A percentile compares a stretch with the other conserved stretches of the same genome.
Evolutionary conservation across 2,113 vertebrate genomes (phyloP).

Genomic region (Siniperca knerii): DNA sequence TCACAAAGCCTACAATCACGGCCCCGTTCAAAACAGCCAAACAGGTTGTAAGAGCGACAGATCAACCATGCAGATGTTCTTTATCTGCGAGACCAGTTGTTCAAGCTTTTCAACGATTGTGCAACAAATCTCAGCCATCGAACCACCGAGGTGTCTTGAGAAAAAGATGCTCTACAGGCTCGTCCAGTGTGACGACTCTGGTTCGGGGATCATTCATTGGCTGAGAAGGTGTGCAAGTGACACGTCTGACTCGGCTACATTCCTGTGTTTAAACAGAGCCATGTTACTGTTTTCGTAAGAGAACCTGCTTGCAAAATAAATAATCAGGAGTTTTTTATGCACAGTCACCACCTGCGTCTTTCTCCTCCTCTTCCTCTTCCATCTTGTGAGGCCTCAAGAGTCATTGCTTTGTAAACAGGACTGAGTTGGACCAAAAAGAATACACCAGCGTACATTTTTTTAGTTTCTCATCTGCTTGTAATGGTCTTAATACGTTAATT

Average conservation of each 20-base stretch:
- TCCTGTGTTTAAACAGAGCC: conserved; percentile 44
- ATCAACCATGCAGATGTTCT: conserved; percentile 42
- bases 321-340: conserved; percentile 21
- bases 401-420: conserved; percentile 12
- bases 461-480: background rate
- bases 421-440: background rate
- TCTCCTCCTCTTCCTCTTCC: conserved; percentile 5
- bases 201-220: conserved; percentile 59
- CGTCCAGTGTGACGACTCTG: conserved; percentile 74
- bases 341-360: background rate
- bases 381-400: background rate
- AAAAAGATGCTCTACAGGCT: conserved; percentile 81
- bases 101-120: conserved; percentile 73
- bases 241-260: conserved; percentile 62
- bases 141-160: conserved; percentile 46
- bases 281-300: conserved; percentile 36
- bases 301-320: conserved; percentile 57
- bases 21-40: conserved; percentile 52
- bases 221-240: conserved; percentile 42
- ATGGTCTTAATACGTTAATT: background rate
- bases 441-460: background rate
- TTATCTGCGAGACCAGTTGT: conserved; percentile 68
- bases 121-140: conserved; percentile 82
- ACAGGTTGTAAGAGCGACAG: conserved; percentile 54
- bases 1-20: conserved; percentile 54